phyloP scores from a whole-genome alignment of 2,797 vertebrate genomes.

The Gorsachius magnificus region DNA sequence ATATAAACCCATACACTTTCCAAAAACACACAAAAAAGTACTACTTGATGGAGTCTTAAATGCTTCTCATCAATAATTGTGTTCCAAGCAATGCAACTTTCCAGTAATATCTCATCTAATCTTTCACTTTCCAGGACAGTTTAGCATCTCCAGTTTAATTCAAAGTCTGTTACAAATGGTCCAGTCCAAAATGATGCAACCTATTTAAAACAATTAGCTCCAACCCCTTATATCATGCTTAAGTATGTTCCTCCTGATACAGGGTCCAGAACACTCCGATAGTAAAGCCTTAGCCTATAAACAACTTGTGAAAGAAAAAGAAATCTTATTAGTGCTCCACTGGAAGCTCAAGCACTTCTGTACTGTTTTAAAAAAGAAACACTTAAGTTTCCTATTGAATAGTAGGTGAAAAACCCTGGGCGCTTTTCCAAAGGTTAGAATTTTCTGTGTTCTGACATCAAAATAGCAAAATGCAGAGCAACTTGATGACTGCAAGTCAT shows the following conservation, averaged over 20 bases:
- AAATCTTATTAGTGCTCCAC: neutral
- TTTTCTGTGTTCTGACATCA: neutral
- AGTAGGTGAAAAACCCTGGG: neutral
- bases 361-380: neutral
- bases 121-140: neutral
- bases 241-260: neutral
- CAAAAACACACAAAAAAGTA: neutral
- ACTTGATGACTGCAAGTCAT: neutral
- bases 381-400: neutral
- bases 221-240: neutral
- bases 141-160: neutral
- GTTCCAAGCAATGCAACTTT: neutral
- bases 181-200: neutral
- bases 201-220: neutral
- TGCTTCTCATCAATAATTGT: neutral
- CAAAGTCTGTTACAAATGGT: neutral
- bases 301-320: neutral
- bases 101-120: neutral
- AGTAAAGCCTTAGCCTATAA: neutral
- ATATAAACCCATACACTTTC: accelerated
- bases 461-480: neutral
- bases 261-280: neutral
- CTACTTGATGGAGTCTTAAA: neutral
- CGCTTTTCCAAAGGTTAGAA: neutral
- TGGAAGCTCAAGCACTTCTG: neutral